Evolutionary conservation across 1,140 invertebrate genomes (phyloP).

Genomic region (Eumeta japonica): DNA sequence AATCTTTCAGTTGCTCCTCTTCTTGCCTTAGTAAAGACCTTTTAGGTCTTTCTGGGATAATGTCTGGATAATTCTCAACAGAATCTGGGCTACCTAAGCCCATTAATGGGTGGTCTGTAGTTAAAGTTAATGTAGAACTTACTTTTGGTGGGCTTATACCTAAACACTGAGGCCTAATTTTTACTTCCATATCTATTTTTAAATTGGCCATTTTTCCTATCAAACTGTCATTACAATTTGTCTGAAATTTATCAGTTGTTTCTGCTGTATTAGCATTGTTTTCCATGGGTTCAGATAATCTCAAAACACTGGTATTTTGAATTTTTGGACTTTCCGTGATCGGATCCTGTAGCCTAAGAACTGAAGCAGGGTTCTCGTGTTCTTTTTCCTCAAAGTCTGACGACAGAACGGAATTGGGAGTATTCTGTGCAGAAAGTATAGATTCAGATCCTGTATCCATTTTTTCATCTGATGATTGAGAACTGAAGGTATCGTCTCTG

Average conservation of each 20-base stretch:
- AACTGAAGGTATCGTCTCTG: constrained; percentile 28
- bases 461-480: constrained; percentile 43
- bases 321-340: too few species aligned
- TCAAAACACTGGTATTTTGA: constrained; percentile 15
- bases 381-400: constrained; percentile 32
- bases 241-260: constrained; percentile 11
- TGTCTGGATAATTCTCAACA: constrained; percentile 33
- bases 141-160: constrained; percentile 32
- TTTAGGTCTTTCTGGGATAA: constrained; percentile 31
- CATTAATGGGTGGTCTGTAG: constrained; percentile 41
- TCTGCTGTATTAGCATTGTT: constrained; percentile 13
- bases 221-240: constrained; percentile 25
- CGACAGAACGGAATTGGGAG: constrained; percentile 28
- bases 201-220: constrained; percentile 29
- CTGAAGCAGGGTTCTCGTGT: constrained; percentile 10
- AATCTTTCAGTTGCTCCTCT: constrained; percentile 39
- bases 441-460: constrained; percentile 46
- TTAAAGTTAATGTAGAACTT: constrained; percentile 31
- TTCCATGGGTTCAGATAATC: constrained; percentile 17
- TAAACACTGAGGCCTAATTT: constrained; percentile 21
- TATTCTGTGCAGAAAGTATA: constrained; percentile 25
- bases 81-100: constrained; percentile 31
- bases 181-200: constrained; percentile 20
- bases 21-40: constrained; percentile 24
- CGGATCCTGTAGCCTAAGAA: constrained; percentile 24